These are phyloP conservation scores for Lampropteryx suffumata DNA, from an alignment of 2,888 invertebrate species.

Conservation along the genomic window DNA sequence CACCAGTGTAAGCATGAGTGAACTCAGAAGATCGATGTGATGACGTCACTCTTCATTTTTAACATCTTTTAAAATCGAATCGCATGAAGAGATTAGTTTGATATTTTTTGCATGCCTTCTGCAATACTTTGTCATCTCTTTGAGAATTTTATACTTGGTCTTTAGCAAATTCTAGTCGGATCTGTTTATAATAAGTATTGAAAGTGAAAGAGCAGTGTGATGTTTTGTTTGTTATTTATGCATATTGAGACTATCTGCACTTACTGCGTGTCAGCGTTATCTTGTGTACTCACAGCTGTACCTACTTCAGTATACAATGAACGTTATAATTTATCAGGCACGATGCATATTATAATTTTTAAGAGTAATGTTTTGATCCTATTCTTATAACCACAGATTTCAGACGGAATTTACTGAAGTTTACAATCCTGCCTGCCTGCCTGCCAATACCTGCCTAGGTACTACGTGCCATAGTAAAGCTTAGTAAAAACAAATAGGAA, in stretches of 20 bases:
- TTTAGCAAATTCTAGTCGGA: too few species aligned
- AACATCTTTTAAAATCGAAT: slow-evolving; percentile 7
- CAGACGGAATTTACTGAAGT: too few species aligned
- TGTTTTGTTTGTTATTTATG: slow-evolving; percentile 26
- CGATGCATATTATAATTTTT: not conserved
- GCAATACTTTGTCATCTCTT: slow-evolving; percentile 3
- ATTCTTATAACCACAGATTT: too few species aligned
- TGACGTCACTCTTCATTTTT: slow-evolving; percentile 41
- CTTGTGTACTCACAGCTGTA: slow-evolving; percentile 8
- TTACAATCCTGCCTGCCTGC: too few species aligned
- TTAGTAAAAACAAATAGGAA: too few species aligned
- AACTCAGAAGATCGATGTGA: slow-evolving; percentile 36
- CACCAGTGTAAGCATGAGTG: slow-evolving; percentile 14
- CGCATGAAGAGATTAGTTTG: slow-evolving; percentile 1
- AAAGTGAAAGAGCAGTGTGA: too few species aligned
- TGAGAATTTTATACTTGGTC: slow-evolving; percentile 10
- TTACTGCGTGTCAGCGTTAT: slow-evolving; percentile 25
- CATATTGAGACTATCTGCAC: slow-evolving; percentile 21
- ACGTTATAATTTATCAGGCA: too few species aligned
- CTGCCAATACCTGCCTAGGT: too few species aligned
- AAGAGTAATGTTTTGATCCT: too few species aligned
- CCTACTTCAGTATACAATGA: too few species aligned
- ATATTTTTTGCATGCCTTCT: not conserved
- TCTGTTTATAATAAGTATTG: too few species aligned
- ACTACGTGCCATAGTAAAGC: too few species aligned